Base-by-base conservation (phyloP, 37 sponge, comb jelly and placozoan genomes). In the Geodia barretti region DNA sequence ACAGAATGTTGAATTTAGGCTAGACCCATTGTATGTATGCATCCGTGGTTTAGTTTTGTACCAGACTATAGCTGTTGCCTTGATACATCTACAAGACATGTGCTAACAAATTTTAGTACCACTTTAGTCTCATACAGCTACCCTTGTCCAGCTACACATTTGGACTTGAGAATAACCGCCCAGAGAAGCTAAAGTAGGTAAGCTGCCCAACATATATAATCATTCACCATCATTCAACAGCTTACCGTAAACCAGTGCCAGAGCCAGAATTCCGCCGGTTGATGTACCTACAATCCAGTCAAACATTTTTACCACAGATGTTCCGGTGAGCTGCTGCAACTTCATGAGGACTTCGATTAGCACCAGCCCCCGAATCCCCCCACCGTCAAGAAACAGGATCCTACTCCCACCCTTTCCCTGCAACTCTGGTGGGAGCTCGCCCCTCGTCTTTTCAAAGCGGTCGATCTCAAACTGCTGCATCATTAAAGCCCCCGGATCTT, bases 281-380 rank as follows among this genome's bases (percentile, higher is more conserved):
- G 77, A 70, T 62, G 83, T 74, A 1, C 75, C 83, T 14, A 83
- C 39, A 26, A 83, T 74, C 83, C 83, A 83, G 54, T 83, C 83
- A 64, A 83, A 83, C 25, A 83, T 62, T 63, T 83, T 73, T 1
- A 73, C 74, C 34, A 83, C 54, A 9, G 30, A 62, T 24, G 67
- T 1, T 35, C 68, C 68, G 0, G 83, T 83, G 1, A n/a, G 28
- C 25, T 74, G 42, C 59, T 83, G 67, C 31, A 83, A 31, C 47
- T 74, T 39, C 5, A 34, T 64, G 24, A 83, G 75, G 40, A 87
- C 62, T 63, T 87, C 88, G 29, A 87, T 81, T 47, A 74, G 70
- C 3, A 76, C 64, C 32, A 87, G 71, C 39, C 88, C 88, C 59
- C 74, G 73, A 23, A 87, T 87, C 7, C 88, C 88, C 64, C 88